A percentile compares a stretch with the other conserved stretches of the same genome.
Conservation (phyloP, 2,888 invertebrate species). For the Dicranocentrus wangi region DNA sequence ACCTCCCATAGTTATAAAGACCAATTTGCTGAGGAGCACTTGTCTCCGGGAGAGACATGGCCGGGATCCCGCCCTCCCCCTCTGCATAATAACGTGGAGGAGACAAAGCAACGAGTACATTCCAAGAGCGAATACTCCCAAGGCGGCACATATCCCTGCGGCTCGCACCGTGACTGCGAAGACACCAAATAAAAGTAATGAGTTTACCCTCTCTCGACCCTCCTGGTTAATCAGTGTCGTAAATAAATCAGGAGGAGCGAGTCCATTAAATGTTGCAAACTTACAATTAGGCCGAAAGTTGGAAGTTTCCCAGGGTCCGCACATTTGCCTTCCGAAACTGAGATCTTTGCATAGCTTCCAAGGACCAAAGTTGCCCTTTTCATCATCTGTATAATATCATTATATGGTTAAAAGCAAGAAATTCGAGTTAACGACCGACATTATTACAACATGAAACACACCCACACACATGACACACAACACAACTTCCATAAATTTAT, state of each 20-base stretch:
- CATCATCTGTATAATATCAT: slow-evolving; percentile 80
- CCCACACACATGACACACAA: too few species aligned
- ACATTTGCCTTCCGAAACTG: slow-evolving; percentile 87
- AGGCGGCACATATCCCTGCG: slow-evolving; percentile 86
- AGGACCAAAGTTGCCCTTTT: slow-evolving; percentile 90
- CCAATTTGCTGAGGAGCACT: slow-evolving; percentile 86
- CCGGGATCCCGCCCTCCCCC: slow-evolving; percentile 75
- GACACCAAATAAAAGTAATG: slow-evolving; percentile 6
- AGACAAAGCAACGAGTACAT: slow-evolving; percentile 86
- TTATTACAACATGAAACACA: too few species aligned
- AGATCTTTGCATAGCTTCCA: slow-evolving; percentile 90
- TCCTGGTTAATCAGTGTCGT: neutral
- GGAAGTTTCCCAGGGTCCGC: slow-evolving; percentile 82
- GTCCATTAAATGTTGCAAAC: too few species aligned
- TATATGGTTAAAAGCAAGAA: too few species aligned
- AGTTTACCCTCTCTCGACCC: neutral
- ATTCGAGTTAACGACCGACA: too few species aligned
- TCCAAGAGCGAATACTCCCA: slow-evolving; percentile 83
- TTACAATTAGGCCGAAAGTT: slow-evolving; percentile 87
- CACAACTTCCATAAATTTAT: too few species aligned
- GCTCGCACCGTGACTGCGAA: slow-evolving; percentile 85
- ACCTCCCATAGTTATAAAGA: slow-evolving; percentile 86
- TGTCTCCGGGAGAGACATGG: slow-evolving; percentile 73
- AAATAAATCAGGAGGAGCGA: too few species aligned
- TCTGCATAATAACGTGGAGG: slow-evolving; percentile 90